Percentiles rank a stretch among this genome's conserved stretches.
Evolutionary conservation across 1,140 invertebrate species (phyloP).

Genomic region (Theocolax elegans): DNA sequence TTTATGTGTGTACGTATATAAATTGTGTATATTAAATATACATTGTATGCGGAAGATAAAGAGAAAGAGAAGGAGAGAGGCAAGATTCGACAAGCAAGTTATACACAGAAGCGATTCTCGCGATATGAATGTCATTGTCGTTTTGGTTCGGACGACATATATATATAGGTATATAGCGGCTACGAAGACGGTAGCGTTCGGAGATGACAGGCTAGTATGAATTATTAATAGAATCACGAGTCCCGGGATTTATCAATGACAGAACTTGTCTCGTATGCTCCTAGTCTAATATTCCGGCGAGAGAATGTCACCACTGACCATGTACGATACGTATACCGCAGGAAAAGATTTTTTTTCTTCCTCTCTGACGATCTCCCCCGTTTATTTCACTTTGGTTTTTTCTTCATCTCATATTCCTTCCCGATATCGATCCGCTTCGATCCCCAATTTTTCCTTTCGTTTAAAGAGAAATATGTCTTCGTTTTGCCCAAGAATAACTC

Average conservation of each 20-base stretch:
- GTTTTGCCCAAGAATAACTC: not conserved
- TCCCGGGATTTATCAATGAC: constrained; percentile 57
- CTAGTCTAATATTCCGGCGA: constrained; percentile 35
- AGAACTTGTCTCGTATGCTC: constrained; percentile 35
- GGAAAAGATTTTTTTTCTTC: not conserved
- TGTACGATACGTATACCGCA: constrained; percentile 19
- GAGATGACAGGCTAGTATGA: constrained; percentile 60
- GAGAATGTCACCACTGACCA: constrained; percentile 19
- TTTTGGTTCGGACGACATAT: constrained; percentile 35
- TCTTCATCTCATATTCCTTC: constrained; percentile 1
- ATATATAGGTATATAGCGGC: too few relatives aligned
- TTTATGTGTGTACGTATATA: too few relatives aligned
- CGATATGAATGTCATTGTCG: constrained; percentile 59
- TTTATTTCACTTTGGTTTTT: not conserved
- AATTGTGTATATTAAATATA: too few relatives aligned
- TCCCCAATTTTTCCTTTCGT: too few relatives aligned
- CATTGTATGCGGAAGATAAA: too few relatives aligned
- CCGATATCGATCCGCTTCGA: too few relatives aligned
- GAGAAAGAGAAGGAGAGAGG: constrained; percentile 37
- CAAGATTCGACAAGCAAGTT: too few relatives aligned
- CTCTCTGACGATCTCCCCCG: not conserved
- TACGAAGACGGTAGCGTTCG: not conserved
- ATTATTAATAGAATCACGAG: constrained; percentile 65
- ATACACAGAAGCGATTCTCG: constrained; percentile 59
- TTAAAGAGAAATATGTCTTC: constrained; percentile 20